phyloP scores from a whole-genome alignment of 2,888 invertebrate genomes.

The Melinaea menophilus region DNA sequence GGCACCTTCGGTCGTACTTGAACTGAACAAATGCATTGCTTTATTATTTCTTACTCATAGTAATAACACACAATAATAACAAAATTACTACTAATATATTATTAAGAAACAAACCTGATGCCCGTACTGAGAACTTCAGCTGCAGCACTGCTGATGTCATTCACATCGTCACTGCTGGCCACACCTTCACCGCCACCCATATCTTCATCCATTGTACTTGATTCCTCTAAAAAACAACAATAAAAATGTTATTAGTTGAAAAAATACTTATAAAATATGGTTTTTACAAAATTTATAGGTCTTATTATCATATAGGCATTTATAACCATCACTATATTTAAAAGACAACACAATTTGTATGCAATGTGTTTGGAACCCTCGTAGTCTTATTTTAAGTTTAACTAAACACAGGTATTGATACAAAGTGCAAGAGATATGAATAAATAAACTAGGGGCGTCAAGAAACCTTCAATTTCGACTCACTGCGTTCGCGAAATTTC shows the following conservation, averaged over 20 bases:
- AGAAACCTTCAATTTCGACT: too few relatives aligned
- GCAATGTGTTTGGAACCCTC: too few relatives aligned
- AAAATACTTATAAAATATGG: too few relatives aligned
- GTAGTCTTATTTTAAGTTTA: too few relatives aligned
- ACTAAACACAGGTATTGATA: too few relatives aligned
- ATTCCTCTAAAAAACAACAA: conserved; percentile 54
- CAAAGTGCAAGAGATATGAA: too few relatives aligned
- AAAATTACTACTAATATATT: neutral
- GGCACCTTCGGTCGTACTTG: conserved; percentile 68
- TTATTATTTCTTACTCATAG: neutral
- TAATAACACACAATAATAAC: neutral
- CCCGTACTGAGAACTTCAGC: conserved; percentile 65
- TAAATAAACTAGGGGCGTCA: too few relatives aligned
- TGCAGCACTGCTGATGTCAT: conserved; percentile 72
- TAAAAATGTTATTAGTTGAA: neutral
- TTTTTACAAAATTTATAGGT: too few relatives aligned
- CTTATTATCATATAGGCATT: too few relatives aligned
- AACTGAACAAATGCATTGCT: conserved; percentile 43
- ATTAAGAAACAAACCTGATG: conserved; percentile 37
- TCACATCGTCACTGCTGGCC: conserved; percentile 73
- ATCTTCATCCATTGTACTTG: conserved; percentile 74
- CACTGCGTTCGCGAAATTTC: too few relatives aligned
- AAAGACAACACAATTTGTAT: too few relatives aligned
- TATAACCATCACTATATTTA: too few relatives aligned
- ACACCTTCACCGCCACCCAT: conserved; percentile 73